Conservation (phyloP, 2,888 invertebrate genomes). For the Endomychus coccineus region DNA sequence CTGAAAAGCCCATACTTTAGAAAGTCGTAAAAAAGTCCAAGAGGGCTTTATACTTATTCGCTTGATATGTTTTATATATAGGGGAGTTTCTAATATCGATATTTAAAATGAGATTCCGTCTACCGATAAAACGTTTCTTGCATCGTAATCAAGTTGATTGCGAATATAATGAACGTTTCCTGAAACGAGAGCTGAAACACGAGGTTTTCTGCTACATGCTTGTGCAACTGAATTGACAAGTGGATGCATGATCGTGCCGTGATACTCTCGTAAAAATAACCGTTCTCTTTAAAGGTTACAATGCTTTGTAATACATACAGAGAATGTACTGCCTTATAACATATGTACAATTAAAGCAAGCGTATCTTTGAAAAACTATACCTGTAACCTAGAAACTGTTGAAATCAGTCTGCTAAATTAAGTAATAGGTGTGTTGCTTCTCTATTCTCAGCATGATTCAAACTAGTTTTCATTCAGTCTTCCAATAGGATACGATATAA, state of each 20-base stretch:
- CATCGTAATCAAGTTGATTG: constrained; percentile 27
- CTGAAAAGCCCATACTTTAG: constrained; percentile 43
- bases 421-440: too few relatives aligned
- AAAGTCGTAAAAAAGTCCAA: constrained; percentile 41
- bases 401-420: too few relatives aligned
- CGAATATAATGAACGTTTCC: constrained; percentile 17
- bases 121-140: constrained; percentile 23
- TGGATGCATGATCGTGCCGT: constrained; percentile 27
- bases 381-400: too few relatives aligned
- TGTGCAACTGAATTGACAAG: constrained; percentile 27
- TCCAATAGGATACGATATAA: too few relatives aligned
- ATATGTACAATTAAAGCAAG: too few relatives aligned
- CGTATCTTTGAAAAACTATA: too few relatives aligned
- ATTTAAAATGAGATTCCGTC: constrained; percentile 34
- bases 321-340: too few relatives aligned
- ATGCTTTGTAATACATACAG: too few relatives aligned
- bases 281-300: constrained; percentile 38
- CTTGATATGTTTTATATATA: constrained; percentile 35
- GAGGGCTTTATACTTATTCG: constrained; percentile 39
- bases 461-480: too few relatives aligned
- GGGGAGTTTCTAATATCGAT: constrained; percentile 31
- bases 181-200: constrained; percentile 8
- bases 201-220: constrained; percentile 14
- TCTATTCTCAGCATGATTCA: too few relatives aligned
- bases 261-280: constrained; percentile 28